Evolutionary conservation across 1,140 invertebrate species (phyloP), one percentile per base, ranked within the genome.

Genomic region (Adoxophyes honmai): DNA sequence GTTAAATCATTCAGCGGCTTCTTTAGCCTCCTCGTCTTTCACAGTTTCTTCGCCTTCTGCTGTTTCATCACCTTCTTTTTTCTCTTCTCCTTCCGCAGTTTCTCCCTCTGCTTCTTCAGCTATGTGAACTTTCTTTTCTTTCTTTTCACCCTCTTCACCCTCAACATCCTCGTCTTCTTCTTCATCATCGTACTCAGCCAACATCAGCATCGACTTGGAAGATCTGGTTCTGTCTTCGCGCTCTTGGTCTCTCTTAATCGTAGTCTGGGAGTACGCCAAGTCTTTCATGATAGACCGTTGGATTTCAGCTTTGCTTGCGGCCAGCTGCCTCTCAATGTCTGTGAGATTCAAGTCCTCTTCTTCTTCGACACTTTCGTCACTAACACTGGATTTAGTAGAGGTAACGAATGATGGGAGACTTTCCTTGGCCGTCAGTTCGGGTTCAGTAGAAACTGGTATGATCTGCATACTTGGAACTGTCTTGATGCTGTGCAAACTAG

Each of bases 221-320:
- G 21, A 48, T 28, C 8, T 52, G 34, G 52, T 18, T 35, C 36
- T 36, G 52, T 57, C 60, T 42, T 64, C 54, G 1, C 42, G 52
- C 10, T 75, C 64, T 44, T 66, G 60, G n/a, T 11, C 16, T 15
- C 75, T 36, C 52, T 57, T 75, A 16, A 75, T 15, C 10, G 62
- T 57, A 57, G 68, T 68, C 68, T 80, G 74, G 11, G 80, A 80
- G 53, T 78, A 79, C 18, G 69, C 75, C 13, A 88, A 62, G 57
- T 88, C 85, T 69, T 75, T 81, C 39, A 84, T 60, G 34, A 86
- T 81, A 6, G 80, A 84, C 55, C 82, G 85, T 39, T 88, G 81
- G 21, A 85, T 80, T 57, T 85, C 80, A n/a, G 79, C 16, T 62
- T 86, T 86, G 62, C 85, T 86, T 0, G 63, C 78, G 42, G 70